Percentiles rank a stretch among this genome's conserved stretches.
phyloP scores from a whole-genome alignment of 2,797 vertebrate genomes.

The Astyanax mexicanus region DNA sequence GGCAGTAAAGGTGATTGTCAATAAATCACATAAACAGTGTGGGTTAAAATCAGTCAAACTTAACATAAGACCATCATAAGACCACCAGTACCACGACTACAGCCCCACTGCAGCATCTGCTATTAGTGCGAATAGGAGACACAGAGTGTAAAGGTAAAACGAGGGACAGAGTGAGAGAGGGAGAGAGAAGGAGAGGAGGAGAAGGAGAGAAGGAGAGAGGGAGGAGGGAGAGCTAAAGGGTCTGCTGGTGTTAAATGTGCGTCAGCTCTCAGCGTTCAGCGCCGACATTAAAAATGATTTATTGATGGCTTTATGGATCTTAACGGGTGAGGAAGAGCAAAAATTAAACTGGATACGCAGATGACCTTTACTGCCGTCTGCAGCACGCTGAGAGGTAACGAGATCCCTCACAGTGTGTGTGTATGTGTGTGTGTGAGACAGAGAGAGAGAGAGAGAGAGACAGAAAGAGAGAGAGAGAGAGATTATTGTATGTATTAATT shows the following conservation, averaged over 20 bases:
- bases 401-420: slow-evolving; percentile 31
- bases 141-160: neutral
- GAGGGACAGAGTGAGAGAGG: slow-evolving; percentile 28
- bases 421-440: neutral
- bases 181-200: slow-evolving; percentile 15
- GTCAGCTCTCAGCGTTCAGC: slow-evolving; percentile 58
- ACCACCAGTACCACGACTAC: neutral
- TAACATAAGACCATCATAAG: neutral
- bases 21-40: no score
- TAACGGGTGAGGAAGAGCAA: slow-evolving; percentile 75
- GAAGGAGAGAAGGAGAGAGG: neutral
- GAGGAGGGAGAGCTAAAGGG: slow-evolving; percentile 49
- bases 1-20: no score
- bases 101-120: neutral
- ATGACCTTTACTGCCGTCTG: slow-evolving; percentile 77
- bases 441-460: neutral
- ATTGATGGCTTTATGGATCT: slow-evolving; percentile 82
- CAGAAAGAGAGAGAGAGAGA: slow-evolving; percentile 33
- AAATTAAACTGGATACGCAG: slow-evolving; percentile 74
- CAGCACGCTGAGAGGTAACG: slow-evolving; percentile 57
- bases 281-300: slow-evolving; percentile 80
- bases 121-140: neutral
- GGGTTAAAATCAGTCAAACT: no score
- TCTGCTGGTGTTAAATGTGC: slow-evolving; percentile 70
- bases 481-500: slow-evolving; percentile 52